Conservation (phyloP, 2,797 vertebrate genomes). For the Austrolebias charrua region DNA sequence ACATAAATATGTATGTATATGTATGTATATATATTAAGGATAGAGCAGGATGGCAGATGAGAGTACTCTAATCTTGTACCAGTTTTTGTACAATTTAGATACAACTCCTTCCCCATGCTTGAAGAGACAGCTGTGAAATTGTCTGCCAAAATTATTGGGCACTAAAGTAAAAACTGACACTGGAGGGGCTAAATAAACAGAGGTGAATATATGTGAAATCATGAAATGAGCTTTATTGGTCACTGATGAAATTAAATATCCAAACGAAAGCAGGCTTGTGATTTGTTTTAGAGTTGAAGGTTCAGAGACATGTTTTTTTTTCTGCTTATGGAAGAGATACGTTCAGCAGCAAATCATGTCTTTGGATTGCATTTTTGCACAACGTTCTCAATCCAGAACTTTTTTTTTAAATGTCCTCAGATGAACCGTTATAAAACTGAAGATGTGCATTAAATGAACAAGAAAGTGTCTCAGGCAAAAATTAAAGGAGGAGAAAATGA, state of each 20-base stretch:
- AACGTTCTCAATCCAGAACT: too few relatives aligned
- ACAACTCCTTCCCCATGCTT: constrained; percentile 45
- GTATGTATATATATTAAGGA: constrained; percentile 67
- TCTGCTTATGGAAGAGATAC: constrained; percentile 22
- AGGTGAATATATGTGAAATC: constrained; percentile 25
- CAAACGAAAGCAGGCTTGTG: constrained; percentile 23
- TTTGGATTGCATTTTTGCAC: not conserved
- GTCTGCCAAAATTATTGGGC: constrained; percentile 36
- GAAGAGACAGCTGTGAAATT: constrained; percentile 58
- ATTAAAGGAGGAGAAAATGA: too few relatives aligned
- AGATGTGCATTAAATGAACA: too few relatives aligned
- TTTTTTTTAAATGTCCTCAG: too few relatives aligned
- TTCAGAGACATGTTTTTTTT: constrained; percentile 13
- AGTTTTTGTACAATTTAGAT: constrained; percentile 43
- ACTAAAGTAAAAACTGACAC: constrained; percentile 32
- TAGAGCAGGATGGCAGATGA: constrained; percentile 33
- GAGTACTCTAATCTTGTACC: constrained; percentile 24
- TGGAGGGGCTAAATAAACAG: constrained; percentile 40
- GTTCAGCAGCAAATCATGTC: constrained; percentile 29
- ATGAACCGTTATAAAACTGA: too few relatives aligned
- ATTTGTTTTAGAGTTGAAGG: constrained; percentile 35
- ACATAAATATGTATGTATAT: constrained; percentile 76
- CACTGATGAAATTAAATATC: constrained; percentile 52
- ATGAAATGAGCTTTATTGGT: constrained; percentile 39
- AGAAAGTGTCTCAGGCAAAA: too few relatives aligned